Evolutionary conservation across 2,113 vertebrate genomes (phyloP), one percentile per base, ranked within the genome.

Genomic region (Hydrochoerus hydrochaeris): DNA sequence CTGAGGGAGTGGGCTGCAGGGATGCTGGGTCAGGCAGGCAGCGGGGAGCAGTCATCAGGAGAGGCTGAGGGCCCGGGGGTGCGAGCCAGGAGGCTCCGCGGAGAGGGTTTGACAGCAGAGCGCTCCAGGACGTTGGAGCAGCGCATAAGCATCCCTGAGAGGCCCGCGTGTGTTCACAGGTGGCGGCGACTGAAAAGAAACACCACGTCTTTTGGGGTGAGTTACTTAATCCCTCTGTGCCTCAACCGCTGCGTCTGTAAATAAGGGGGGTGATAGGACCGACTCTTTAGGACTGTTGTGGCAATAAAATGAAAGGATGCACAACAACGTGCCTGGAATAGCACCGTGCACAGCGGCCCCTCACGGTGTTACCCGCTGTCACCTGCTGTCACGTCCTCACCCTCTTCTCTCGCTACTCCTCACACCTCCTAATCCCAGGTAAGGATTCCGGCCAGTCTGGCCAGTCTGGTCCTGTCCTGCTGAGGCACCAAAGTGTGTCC

Each of bases 101-200:
- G 38, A 17, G 17, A 46, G 83, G 62, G 49, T 75, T 77, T 86
- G 67, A 20, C 19, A 22, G 54, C 6, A 63, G 41, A 20, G 60
- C 82, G 35, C 4, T 17, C 22, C 32, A 28, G 60, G 92, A 71
- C 46, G n/a, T 32, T 54, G 87, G 73, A 54, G 24, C 58, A 35
- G 58, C 0, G 7, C 19, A 6, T 1, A 4, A 52, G 30, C 3
- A 11, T 46, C 85, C 46, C 44, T 2, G 24, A 57, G 44, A 19
- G 20, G 19, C 52, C 41, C n/a, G 16, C 38, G 44, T 44, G 24
- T 75, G 63, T 49, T 78, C 38, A 44, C 22, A n/a, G 75, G 38
- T 46, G 26, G n/a, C 44, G 19, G 20, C 60, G 80, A 49, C 80
- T 85, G 38, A 94, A 96, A 77, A 95, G 84, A 32, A 87, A 41